Base-by-base conservation (phyloP, 2,797 vertebrate species). In the Craterocephalus amniculus region DNA sequence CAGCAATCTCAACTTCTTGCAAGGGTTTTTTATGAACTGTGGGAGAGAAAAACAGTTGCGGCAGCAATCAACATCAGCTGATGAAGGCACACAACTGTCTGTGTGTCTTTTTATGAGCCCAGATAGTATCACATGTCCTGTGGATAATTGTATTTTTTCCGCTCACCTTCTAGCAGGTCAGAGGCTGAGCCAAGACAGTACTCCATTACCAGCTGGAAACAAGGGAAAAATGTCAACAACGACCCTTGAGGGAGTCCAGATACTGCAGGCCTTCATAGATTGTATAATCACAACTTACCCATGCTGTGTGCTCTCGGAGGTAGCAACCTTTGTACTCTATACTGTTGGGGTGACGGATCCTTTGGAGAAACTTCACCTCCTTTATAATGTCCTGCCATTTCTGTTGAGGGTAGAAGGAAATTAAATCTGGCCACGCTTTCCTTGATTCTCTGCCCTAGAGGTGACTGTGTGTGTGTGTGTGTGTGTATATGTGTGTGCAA, bases 361-460 rank as follows among this genome's bases (percentile, higher is more conserved):
- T 96, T 93, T 97, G 97, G 72, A 99, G 95, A 86, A 99, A 99
- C 91, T 97, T 99, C 74, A 99, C 98, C 95, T 99, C 98, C 89
- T 99, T 99, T 92, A 98, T 97, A 83, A 99, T 99, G 92, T 99
- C 97, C 89, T 99, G 97, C 97, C 97, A 99, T 96, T 99, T 99
- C 97, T 99, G 91, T 86, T 20, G 27, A 58, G 68, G 20, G 72
- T 68, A 87, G 75, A 52, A 26, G 0, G 4, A 9, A 4, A 3
- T 55, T 54, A 43, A 70, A 69, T 56, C 10, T 38, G 1, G 13
- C 12, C 27, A 45, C 4, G 12, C 10, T 56, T 9, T 48, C 18
- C 36, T 63, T 35, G 22, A 32, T 26, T 58, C 64, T 12, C 18
- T 4, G 38, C 32, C 24, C 2, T 20, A 10, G 13, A 74, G 34